Percentiles rank a stretch among this genome's conserved stretches.
These are phyloP conservation scores for Ichneumon xanthorius DNA, from an alignment of 2,888 invertebrate species.

Conservation along the genomic window DNA sequence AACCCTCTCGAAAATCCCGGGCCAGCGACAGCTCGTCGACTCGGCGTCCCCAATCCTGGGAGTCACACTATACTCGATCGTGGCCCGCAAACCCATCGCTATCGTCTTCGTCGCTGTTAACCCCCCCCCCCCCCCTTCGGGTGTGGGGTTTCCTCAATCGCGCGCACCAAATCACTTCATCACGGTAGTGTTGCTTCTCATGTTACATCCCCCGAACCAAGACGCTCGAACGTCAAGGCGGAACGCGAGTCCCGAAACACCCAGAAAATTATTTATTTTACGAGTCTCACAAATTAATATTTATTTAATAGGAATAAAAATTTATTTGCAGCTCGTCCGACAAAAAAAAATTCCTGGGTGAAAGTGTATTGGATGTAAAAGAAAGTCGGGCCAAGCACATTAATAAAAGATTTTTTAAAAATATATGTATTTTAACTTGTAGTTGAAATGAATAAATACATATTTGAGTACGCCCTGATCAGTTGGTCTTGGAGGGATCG, in stretches of 20 bases:
- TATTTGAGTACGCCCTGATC: no score
- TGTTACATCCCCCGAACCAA: conserved; percentile 31
- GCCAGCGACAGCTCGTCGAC: conserved; percentile 49
- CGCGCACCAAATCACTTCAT: conserved; percentile 72
- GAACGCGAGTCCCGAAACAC: not conserved
- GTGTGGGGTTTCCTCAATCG: conserved; percentile 21
- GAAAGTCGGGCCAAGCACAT: no score
- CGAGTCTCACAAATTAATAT: not conserved
- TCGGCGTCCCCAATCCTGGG: conserved; percentile 55
- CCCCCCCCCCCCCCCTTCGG: conserved; percentile 16
- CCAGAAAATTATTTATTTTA: not conserved
- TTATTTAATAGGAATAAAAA: not conserved
- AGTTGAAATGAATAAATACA: no score
- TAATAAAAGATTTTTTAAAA: no score
- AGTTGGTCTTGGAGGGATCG: no score
- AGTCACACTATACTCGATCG: conserved; percentile 58
- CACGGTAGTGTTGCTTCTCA: conserved; percentile 50
- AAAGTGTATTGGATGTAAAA: no score
- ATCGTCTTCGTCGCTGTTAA: conserved; percentile 33
- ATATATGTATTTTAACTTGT: no score
- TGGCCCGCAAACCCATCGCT: conserved; percentile 56
- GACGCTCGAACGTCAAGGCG: conserved; percentile 26
- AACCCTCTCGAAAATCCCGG: conserved; percentile 45
- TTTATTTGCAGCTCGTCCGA: not conserved
- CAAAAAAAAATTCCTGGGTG: no score